Conservation (phyloP, 2,797 vertebrate genomes). For the Syngnathus rostellatus region DNA sequence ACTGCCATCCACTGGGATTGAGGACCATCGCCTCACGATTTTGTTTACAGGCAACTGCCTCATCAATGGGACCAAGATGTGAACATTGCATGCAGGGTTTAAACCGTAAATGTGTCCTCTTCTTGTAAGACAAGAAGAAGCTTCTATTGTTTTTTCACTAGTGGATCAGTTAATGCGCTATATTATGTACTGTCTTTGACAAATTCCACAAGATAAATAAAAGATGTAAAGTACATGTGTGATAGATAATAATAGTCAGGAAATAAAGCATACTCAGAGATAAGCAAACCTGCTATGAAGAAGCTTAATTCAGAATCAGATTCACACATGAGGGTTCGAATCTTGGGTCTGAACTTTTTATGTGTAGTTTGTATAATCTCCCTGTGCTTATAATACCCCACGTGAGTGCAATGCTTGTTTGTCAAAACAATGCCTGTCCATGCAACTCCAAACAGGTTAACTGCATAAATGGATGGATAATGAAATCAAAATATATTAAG, state of each 20-base stretch:
- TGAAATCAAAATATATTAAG: too few relatives aligned
- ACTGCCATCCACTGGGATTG: neutral
- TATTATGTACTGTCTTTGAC: slow-evolving; percentile 16
- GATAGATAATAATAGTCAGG: neutral
- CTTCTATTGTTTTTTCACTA: slow-evolving; percentile 23
- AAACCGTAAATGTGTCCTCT: slow-evolving; percentile 35
- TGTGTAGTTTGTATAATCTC: neutral
- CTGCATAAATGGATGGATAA: too few relatives aligned
- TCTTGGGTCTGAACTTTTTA: neutral
- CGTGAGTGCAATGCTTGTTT: too few relatives aligned
- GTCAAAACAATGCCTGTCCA: too few relatives aligned
- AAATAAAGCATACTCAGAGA: neutral
- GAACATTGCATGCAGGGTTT: slow-evolving; percentile 9
- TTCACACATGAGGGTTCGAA: neutral
- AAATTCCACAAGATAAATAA: neutral
- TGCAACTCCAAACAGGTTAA: too few relatives aligned
- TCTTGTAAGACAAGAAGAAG: slow-evolving; percentile 43
- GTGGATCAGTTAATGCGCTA: slow-evolving; percentile 21
- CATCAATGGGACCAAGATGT: slow-evolving; percentile 9
- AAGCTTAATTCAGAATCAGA: neutral
- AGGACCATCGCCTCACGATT: slow-evolving; percentile 3
- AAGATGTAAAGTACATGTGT: neutral
- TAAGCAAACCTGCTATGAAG: neutral
- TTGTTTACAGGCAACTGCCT: slow-evolving; percentile 13
- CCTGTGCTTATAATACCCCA: neutral